Percentiles rank a stretch among this genome's conserved stretches.
phyloP scores from a whole-genome alignment of 2,888 invertebrate genomes.

The Embidobia sp. region DNA sequence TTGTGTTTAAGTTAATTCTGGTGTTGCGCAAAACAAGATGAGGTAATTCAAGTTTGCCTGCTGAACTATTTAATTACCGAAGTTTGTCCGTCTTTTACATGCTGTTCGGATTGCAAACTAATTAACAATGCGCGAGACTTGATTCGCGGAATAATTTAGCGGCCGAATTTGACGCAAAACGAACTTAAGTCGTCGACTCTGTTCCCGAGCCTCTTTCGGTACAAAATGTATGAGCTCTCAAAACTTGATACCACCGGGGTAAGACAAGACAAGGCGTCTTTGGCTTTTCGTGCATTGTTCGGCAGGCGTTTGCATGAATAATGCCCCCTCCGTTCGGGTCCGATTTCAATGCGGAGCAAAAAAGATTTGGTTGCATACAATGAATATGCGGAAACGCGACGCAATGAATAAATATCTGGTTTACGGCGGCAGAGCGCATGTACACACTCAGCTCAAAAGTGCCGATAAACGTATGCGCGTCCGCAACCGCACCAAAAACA shows the following conservation, averaged over 20 bases:
- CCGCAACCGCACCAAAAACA: slow-evolving; percentile 19
- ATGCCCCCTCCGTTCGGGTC: slow-evolving; percentile 27
- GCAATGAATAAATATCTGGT: slow-evolving; percentile 52
- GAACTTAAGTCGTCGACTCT: not conserved
- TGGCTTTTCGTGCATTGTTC: slow-evolving; percentile 54
- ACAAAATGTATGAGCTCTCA: slow-evolving; percentile 32
- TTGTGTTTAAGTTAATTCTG: too few species aligned
- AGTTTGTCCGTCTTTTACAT: slow-evolving; percentile 25
- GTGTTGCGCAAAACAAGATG: not conserved
- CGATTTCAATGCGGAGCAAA: slow-evolving; percentile 37
- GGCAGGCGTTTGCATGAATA: slow-evolving; percentile 50
- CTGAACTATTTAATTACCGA: slow-evolving; percentile 28
- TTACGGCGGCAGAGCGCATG: slow-evolving; percentile 2
- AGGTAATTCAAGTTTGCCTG: slow-evolving; percentile 26
- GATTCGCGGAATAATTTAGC: slow-evolving; percentile 23
- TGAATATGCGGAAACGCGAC: slow-evolving; percentile 51
- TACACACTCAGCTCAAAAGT: slow-evolving; percentile 3
- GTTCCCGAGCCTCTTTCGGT: slow-evolving; percentile 3
- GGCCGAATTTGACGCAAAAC: slow-evolving; percentile 30
- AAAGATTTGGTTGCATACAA: slow-evolving; percentile 25
- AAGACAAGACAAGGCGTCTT: slow-evolving; percentile 52
- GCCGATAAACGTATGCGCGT: slow-evolving; percentile 15
- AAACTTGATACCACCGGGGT: slow-evolving; percentile 45
- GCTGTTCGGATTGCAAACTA: slow-evolving; percentile 6
- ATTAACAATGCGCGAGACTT: slow-evolving; percentile 24